These are phyloP conservation scores for Lutjanus argentimaculatus DNA, from an alignment of 2,797 vertebrate species.

Conservation along the genomic window DNA sequence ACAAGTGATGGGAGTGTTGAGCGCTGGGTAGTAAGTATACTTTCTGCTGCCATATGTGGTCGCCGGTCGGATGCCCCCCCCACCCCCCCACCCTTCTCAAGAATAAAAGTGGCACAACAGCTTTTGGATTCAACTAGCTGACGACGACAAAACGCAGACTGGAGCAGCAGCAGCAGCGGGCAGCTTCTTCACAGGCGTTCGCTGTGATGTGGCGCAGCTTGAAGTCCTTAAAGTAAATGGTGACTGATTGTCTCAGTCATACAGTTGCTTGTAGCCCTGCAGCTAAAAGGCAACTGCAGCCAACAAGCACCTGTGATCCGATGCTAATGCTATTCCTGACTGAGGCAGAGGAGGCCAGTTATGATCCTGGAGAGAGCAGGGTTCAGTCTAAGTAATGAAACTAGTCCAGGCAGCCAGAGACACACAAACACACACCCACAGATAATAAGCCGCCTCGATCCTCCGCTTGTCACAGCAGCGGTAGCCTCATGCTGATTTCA, in stretches of 20 bases:
- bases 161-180: not conserved
- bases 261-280: constrained; percentile 27
- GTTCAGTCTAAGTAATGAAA: constrained; percentile 56
- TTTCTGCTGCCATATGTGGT: constrained; percentile 22
- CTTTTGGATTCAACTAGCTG: constrained; percentile 24
- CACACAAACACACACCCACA: constrained; percentile 19
- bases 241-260: constrained; percentile 51
- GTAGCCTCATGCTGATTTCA: constrained; percentile 54
- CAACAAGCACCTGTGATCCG: constrained; percentile 52
- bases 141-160: constrained; percentile 23
- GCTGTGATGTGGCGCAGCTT: constrained; percentile 41
- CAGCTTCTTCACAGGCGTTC: constrained; percentile 23
- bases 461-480: constrained; percentile 55
- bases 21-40: constrained; percentile 17
- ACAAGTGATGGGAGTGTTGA: constrained; percentile 49
- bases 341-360: constrained; percentile 31
- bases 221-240: constrained; percentile 56
- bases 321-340: constrained; percentile 54
- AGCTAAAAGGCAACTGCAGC: constrained; percentile 46
- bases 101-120: constrained; percentile 36
- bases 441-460: constrained; percentile 58
- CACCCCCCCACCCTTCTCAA: not conserved
- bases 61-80: not conserved
- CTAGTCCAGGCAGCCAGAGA: constrained; percentile 25
- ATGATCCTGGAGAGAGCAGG: constrained; percentile 31